Evolutionary conservation across 2,113 vertebrate genomes (phyloP), one percentile per base, ranked within the genome.

Genomic region (Ploceus nigricollis): DNA sequence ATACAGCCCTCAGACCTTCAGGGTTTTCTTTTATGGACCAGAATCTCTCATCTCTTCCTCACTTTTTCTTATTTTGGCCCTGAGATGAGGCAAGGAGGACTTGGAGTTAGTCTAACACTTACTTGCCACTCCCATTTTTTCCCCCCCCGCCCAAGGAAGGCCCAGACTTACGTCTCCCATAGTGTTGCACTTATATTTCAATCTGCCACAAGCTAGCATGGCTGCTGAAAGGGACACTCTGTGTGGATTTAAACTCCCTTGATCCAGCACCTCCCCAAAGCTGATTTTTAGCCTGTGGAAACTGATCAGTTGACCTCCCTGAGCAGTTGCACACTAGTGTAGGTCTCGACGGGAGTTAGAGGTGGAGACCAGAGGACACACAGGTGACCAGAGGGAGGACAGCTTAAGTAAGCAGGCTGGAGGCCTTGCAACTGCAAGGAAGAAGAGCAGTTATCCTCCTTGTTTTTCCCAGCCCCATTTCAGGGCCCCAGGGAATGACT

Each of bases 371-470:
- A 40, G 42, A 21, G 15, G 10, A 25, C 7, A 2, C 37, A 53
- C 21, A 50, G 58, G n/a, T 15, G 10, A 14, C 19, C 24, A 48
- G 39, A n/a, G 19, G 25, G 22, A 37, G 47, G 25, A 28, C 6
- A 3, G 12, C 25, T 50, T 33, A 39, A 50, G 15, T 45, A 33
- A 72, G 35, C 18, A 53, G 37, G 6, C n/a, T 72, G 35, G 16
- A 57, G 0, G 2, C 15, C 12, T 58, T 2, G 3, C 23, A 44
- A 1, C 11, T 89, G 0, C 18, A n/a, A 51, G 12, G 12, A 33
- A 5, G 10, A 71, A 37, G 23, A 70, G 9, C 28, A 42, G 23
- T 54, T 83, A 23, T 0, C 22, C 80, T 12, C 9, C 15, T 80
- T 64, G 19, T 48, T 90, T 83, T 15, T 15, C 48, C 7, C 25